phyloP scores from a whole-genome alignment of 2,113 vertebrate species.

The Protomyctophum bolini region DNA sequence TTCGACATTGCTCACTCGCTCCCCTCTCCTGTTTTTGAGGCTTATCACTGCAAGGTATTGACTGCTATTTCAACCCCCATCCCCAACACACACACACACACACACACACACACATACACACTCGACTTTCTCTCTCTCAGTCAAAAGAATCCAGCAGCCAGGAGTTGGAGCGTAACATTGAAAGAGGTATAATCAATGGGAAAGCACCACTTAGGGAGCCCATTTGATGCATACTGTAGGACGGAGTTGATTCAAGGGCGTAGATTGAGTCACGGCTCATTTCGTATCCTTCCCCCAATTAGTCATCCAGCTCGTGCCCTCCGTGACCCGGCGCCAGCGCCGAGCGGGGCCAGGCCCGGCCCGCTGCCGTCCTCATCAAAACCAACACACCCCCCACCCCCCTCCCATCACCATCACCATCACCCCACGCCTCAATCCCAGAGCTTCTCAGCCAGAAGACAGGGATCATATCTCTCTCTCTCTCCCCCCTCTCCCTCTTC shows the following conservation, averaged over 20 bases:
- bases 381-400: background rate
- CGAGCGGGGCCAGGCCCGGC: too few relatives aligned
- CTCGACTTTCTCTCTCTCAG: constrained; percentile 36
- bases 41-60: constrained; percentile 68
- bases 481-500: background rate
- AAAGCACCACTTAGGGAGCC: constrained; percentile 73
- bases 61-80: constrained; percentile 64
- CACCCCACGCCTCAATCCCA: constrained; percentile 35
- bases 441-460: constrained; percentile 48
- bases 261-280: constrained; percentile 76
- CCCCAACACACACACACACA: too few relatives aligned
- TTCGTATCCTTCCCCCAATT: constrained; percentile 73
- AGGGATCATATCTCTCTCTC: constrained; percentile 38
- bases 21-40: constrained; percentile 56
- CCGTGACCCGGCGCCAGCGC: constrained; percentile 39
- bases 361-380: too few relatives aligned
- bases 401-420: too few relatives aligned
- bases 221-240: constrained; percentile 74
- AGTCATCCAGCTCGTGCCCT: constrained; percentile 73
- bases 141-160: constrained; percentile 69
- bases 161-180: constrained; percentile 69
- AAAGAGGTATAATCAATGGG: constrained; percentile 75
- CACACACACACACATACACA: too few relatives aligned
- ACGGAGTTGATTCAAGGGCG: constrained; percentile 77
- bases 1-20: constrained; percentile 64